These are phyloP conservation scores for Australoheros facetus DNA, from an alignment of 2,797 vertebrate species.

Conservation along the genomic window DNA sequence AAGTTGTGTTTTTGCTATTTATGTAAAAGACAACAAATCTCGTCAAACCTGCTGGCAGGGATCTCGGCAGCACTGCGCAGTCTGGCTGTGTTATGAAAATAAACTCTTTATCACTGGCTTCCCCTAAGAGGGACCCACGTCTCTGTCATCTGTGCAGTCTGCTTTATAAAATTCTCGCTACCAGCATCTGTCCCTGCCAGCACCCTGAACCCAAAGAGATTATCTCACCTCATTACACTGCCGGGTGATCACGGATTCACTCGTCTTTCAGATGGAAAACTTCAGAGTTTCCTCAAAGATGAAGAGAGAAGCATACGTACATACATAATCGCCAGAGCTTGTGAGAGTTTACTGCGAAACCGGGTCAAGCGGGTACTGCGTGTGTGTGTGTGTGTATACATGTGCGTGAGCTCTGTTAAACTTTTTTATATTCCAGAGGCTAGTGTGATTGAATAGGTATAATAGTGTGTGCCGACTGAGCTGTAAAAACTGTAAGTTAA, in stretches of 20 bases:
- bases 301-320: slow-evolving; percentile 61
- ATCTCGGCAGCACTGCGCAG: slow-evolving; percentile 37
- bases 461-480: slow-evolving; percentile 71
- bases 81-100: slow-evolving; percentile 62
- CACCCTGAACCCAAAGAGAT: slow-evolving; percentile 59
- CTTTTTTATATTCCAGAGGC: slow-evolving; percentile 70
- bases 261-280: slow-evolving; percentile 72
- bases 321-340: slow-evolving; percentile 54
- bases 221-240: slow-evolving; percentile 77
- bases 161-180: slow-evolving; percentile 58
- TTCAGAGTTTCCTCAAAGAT: slow-evolving; percentile 54
- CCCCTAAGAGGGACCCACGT: slow-evolving; percentile 41
- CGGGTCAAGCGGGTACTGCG: slow-evolving; percentile 55
- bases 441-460: slow-evolving; percentile 75
- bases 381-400: not conserved
- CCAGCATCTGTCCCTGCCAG: slow-evolving; percentile 56
- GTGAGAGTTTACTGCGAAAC: slow-evolving; percentile 54
- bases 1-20: not conserved
- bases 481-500: slow-evolving; percentile 79
- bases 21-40: not conserved
- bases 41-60: slow-evolving; percentile 27
- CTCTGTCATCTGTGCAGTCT: slow-evolving; percentile 56
- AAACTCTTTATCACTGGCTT: slow-evolving; percentile 54
- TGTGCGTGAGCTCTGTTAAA: slow-evolving; percentile 41
- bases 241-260: slow-evolving; percentile 62